Conservation (phyloP, 2,888 invertebrate species). For the Eretmocerus hayati region DNA sequence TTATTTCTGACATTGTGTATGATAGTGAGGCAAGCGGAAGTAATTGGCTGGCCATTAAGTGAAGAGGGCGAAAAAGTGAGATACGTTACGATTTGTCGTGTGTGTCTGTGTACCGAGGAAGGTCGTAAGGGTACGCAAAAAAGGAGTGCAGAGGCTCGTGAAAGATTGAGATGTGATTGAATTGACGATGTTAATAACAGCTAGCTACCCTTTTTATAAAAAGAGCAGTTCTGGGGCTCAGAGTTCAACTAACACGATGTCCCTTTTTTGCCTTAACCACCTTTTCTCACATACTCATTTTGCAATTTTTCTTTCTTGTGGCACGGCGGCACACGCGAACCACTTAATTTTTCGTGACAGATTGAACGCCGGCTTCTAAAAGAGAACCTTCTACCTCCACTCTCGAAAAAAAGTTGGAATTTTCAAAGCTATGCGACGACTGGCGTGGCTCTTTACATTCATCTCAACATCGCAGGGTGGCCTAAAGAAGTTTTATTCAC, state of each 20-base stretch:
- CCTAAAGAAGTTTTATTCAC: background rate
- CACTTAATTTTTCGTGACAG: slow-evolving; percentile 2
- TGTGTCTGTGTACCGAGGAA: background rate
- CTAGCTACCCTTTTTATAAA: background rate
- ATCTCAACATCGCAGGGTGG: background rate
- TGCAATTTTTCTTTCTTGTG: background rate
- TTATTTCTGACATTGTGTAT: background rate
- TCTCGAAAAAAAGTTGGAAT: slow-evolving; percentile 7
- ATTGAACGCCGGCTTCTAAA: background rate
- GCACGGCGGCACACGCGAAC: slow-evolving; percentile 5
- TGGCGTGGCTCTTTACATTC: background rate
- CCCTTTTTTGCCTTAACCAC: background rate
- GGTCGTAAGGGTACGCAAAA: background rate
- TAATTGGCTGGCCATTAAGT: slow-evolving; percentile 12
- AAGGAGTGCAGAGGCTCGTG: background rate
- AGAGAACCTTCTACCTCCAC: background rate
- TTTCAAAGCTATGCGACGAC: slow-evolving; percentile 9
- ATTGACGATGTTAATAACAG: slow-evolving; percentile 13
- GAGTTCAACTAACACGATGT: background rate
- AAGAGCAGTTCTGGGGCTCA: too few relatives aligned
- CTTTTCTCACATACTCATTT: background rate
- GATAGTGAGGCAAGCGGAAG: slow-evolving; percentile 1
- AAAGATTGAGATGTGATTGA: slow-evolving; percentile 15
- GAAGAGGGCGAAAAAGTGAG: slow-evolving; percentile 1
- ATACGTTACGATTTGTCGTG: slow-evolving; percentile 14